Evolutionary conservation across 2,113 vertebrate species (phyloP).

Genomic region (Callospermophilus lateralis): DNA sequence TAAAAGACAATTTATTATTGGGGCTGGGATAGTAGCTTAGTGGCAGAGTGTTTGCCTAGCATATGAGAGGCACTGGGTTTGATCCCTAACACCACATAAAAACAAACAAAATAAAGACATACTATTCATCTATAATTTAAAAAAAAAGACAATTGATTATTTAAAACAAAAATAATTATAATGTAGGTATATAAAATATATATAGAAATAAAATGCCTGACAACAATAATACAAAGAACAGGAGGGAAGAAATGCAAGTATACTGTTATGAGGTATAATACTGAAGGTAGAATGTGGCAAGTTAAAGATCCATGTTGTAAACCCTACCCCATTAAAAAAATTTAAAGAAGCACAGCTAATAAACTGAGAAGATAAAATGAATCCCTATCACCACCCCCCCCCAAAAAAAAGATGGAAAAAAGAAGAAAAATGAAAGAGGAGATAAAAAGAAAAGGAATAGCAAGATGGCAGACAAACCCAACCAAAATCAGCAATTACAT

Average conservation of each 20-base stretch:
- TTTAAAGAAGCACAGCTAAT: neutral
- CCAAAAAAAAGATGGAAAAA: neutral
- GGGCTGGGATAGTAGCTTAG: no score
- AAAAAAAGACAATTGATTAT: neutral
- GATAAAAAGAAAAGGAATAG: neutral
- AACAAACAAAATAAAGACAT: no score
- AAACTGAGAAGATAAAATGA: neutral
- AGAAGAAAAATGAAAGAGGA: neutral
- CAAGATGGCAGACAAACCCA: neutral
- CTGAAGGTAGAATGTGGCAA: neutral
- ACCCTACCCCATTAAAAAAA: neutral
- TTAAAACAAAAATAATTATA: conserved; percentile 22
- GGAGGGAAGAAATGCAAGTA: conserved; percentile 7
- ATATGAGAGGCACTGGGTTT: no score
- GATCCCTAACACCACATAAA: no score
- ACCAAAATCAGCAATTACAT: neutral
- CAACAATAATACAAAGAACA: neutral
- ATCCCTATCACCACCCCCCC: no score
- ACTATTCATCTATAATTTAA: no score
- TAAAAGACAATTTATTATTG: neutral
- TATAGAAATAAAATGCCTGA: neutral
- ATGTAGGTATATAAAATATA: neutral
- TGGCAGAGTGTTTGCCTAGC: no score
- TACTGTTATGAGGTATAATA: neutral
- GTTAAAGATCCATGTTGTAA: neutral